Evolutionary conservation across 2,888 invertebrate genomes (phyloP).

Genomic region (Stictocephala bisonia): DNA sequence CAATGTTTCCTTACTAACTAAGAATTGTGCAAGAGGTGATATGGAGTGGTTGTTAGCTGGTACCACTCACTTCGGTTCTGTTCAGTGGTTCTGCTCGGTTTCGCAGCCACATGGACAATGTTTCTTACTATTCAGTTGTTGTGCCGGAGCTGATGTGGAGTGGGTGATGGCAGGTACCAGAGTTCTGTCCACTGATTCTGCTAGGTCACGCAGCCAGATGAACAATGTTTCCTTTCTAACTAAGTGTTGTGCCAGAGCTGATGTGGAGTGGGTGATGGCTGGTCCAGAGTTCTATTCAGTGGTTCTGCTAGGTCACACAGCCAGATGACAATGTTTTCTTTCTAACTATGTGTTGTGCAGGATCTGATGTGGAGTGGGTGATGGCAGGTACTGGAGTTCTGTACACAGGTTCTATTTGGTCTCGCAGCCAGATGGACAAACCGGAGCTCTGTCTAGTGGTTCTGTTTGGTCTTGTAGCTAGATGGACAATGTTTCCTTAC

Average conservation of each 20-base stretch:
- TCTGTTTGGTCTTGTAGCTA: slow-evolving; percentile 62
- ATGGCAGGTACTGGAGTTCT: slow-evolving; percentile 72
- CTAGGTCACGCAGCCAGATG: slow-evolving; percentile 58
- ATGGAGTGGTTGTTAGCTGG: slow-evolving; percentile 81
- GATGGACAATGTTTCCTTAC: slow-evolving; percentile 52
- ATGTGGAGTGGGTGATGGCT: neutral
- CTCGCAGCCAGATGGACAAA: slow-evolving; percentile 57
- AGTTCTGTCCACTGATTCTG: slow-evolving; percentile 70
- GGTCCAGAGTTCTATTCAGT: slow-evolving; percentile 71
- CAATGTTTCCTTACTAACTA: slow-evolving; percentile 49
- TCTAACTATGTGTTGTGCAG: too few species aligned
- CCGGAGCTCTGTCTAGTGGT: slow-evolving; percentile 70
- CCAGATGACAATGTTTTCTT: slow-evolving; percentile 55
- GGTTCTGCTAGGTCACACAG: slow-evolving; percentile 64
- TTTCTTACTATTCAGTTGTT: too few species aligned
- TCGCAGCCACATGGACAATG: slow-evolving; percentile 57
- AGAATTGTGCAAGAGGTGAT: slow-evolving; percentile 71
- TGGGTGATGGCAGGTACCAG: slow-evolving; percentile 78
- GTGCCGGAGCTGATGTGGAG: slow-evolving; percentile 76
- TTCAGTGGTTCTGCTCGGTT: slow-evolving; percentile 67
- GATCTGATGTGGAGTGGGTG: slow-evolving; percentile 83
- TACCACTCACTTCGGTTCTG: slow-evolving; percentile 70
- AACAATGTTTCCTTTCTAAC: slow-evolving; percentile 54
- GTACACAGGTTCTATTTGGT: slow-evolving; percentile 67
- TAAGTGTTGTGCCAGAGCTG: slow-evolving; percentile 34